Evolutionary conservation across 2,888 invertebrate genomes (phyloP).

Genomic region (Rhagophthalmus giganteus): DNA sequence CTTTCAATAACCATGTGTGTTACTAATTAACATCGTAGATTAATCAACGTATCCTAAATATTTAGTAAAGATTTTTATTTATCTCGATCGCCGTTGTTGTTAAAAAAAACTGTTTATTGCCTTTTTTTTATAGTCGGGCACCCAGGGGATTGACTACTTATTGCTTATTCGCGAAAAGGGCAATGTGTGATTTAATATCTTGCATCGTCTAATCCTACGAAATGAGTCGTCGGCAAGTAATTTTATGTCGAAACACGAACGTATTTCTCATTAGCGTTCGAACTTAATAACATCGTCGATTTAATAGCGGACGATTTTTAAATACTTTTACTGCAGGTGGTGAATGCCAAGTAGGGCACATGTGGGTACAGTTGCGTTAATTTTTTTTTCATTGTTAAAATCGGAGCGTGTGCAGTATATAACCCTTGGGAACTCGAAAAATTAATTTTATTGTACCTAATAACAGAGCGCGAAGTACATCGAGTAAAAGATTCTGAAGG

Average conservation of each 20-base stretch:
- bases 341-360: constrained; percentile 30
- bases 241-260: no score
- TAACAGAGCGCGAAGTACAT: constrained; percentile 8
- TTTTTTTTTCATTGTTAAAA: constrained; percentile 29
- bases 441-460: neutral
- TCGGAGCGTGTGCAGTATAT: constrained; percentile 24
- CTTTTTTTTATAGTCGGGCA: no score
- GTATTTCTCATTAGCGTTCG: no score
- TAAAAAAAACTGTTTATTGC: no score
- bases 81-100: no score
- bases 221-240: constrained; percentile 15
- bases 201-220: constrained; percentile 13
- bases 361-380: constrained; percentile 30
- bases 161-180: no score
- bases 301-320: no score
- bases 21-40: constrained; percentile 13
- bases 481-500: constrained; percentile 19
- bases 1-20: constrained; percentile 25
- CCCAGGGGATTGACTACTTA: no score
- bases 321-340: constrained; percentile 24
- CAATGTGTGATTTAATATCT: no score
- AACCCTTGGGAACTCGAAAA: constrained; percentile 30
- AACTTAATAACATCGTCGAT: no score
- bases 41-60: constrained; percentile 9
- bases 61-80: no score